Evolutionary conservation across 2,888 invertebrate genomes (phyloP).

Genomic region (Cyaniris semiargus): DNA sequence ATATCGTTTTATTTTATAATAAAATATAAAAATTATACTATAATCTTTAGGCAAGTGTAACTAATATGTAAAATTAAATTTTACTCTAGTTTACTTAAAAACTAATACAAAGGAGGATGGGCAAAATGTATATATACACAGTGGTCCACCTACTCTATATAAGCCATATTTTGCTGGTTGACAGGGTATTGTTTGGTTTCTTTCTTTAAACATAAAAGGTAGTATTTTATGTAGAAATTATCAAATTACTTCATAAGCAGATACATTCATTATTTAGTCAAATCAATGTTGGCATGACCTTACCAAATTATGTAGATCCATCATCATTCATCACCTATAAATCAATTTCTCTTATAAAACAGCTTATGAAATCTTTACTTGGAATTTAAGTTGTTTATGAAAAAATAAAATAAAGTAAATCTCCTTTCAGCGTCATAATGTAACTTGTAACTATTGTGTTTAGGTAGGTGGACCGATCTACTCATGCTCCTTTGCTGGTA

Average conservation of each 20-base stretch:
- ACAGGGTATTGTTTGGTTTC: not conserved
- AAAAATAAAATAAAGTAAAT: not conserved
- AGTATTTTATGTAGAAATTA: not conserved
- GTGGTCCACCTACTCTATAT: not conserved
- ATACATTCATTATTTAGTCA: no score
- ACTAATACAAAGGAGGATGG: constrained; percentile 23
- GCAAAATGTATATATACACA: not conserved
- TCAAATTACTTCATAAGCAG: not conserved
- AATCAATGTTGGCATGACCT: no score
- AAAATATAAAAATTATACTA: constrained; percentile 23
- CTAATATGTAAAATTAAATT: constrained; percentile 17
- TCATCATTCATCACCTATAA: no score
- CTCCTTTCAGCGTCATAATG: not conserved
- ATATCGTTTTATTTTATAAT: not conserved
- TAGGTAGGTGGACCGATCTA: not conserved
- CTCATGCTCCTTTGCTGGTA: constrained; percentile 36
- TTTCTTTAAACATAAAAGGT: not conserved
- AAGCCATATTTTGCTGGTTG: not conserved
- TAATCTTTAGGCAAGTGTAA: constrained; percentile 27
- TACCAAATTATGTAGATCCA: no score
- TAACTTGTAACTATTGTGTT: not conserved
- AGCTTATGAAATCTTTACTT: no score
- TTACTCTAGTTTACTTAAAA: constrained; percentile 27
- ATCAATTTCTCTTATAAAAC: no score
- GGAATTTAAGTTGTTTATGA: no score